Conservation (phyloP, 2,113 vertebrate species). For the Otis tarda region DNA sequence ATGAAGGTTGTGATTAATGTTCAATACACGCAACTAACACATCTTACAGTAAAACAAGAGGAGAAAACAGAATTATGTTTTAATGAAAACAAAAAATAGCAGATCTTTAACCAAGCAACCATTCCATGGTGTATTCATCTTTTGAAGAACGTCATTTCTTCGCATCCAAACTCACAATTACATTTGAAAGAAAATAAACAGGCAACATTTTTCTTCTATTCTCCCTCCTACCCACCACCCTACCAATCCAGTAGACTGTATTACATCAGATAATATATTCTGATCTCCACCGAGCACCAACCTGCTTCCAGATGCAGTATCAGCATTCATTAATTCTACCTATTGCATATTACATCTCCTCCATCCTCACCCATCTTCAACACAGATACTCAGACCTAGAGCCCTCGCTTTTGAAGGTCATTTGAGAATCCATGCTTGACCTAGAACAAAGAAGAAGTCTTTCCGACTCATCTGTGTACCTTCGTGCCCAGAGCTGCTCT, state of each 20-base stretch:
- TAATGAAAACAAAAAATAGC: neutral
- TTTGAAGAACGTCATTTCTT: neutral
- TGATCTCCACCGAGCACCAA: neutral
- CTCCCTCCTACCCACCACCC: neutral
- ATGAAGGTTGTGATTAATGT: neutral
- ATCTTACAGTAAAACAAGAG: neutral
- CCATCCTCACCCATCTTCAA: constrained; percentile 56
- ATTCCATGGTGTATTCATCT: neutral
- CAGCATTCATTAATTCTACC: neutral
- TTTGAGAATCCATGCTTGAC: constrained; percentile 89
- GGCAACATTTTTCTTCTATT: neutral
- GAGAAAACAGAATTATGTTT: neutral
- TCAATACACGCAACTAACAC: neutral
- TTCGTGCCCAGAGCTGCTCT: constrained; percentile 86
- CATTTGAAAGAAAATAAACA: neutral
- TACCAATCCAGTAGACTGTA: neutral
- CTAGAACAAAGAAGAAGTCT: constrained; percentile 88
- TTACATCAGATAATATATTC: neutral
- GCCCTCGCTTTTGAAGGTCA: constrained; percentile 86
- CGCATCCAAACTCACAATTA: neutral
- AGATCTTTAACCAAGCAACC: neutral
- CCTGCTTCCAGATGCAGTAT: neutral
- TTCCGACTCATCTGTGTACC: constrained; percentile 86
- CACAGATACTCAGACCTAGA: constrained; percentile 85
- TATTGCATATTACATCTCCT: neutral